phyloP scores from a whole-genome alignment of 2,113 vertebrate genomes.

The Agapornis roseicollis region DNA sequence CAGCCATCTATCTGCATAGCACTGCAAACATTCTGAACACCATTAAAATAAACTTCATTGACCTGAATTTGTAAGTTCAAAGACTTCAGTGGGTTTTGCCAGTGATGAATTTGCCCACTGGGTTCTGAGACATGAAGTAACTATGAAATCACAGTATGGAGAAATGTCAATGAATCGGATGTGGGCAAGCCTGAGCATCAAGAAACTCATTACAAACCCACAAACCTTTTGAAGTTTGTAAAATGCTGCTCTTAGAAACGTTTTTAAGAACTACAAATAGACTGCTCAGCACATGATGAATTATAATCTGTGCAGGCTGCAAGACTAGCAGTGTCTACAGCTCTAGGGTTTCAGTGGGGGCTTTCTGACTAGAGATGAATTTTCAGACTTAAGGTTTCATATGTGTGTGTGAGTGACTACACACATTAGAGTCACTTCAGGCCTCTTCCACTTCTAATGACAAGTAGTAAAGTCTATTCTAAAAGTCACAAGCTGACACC shows the following conservation, averaged over 20 bases:
- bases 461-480: neutral
- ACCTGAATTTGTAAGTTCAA: constrained; percentile 28
- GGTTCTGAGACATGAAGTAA: neutral
- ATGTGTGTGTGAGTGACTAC: no score
- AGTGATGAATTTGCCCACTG: constrained; percentile 6
- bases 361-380: neutral
- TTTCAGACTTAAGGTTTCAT: neutral
- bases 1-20: neutral
- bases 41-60: constrained; percentile 21
- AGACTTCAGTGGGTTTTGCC: neutral
- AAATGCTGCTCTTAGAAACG: constrained; percentile 2
- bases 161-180: neutral
- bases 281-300: constrained; percentile 4
- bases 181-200: neutral
- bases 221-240: neutral
- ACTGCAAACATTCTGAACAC: neutral
- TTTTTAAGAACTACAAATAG: constrained; percentile 28
- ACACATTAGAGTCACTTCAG: neutral
- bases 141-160: neutral
- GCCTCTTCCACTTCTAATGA: neutral
- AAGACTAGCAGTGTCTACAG: neutral
- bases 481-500: neutral
- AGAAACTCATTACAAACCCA: neutral
- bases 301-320: neutral
- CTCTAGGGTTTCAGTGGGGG: neutral